phyloP scores from a whole-genome alignment of 92 coral and sea anemone genomes.

The Nematostella vectensis region DNA sequence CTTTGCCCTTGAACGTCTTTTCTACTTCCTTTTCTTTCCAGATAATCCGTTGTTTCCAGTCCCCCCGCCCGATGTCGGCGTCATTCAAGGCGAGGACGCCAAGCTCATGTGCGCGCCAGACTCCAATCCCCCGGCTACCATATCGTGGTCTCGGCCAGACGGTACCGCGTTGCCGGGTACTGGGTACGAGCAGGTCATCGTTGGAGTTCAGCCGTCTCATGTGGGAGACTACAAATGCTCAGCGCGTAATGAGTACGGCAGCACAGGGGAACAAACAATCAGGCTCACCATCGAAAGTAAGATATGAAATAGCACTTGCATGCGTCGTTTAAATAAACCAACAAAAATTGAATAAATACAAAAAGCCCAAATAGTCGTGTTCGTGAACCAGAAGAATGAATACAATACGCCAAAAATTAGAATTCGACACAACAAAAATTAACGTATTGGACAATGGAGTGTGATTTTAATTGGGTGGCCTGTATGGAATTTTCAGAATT shows the following conservation, averaged over 20 bases:
- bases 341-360: too few relatives aligned
- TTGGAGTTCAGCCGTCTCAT: conserved; percentile 34
- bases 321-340: too few relatives aligned
- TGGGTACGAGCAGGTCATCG: conserved; percentile 40
- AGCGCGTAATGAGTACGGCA: conserved; percentile 58
- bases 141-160: conserved; percentile 66
- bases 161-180: conserved; percentile 46
- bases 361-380: too few relatives aligned
- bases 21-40: conserved; percentile 14
- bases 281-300: conserved; percentile 49
- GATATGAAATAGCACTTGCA: conserved; percentile 1
- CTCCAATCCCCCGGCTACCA: conserved; percentile 64
- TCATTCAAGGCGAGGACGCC: conserved; percentile 61
- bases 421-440: too few relatives aligned
- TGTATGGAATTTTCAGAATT: too few relatives aligned
- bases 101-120: conserved; percentile 67
- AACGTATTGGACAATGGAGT: too few relatives aligned
- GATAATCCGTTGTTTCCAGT: conserved; percentile 61
- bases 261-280: conserved; percentile 28
- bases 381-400: too few relatives aligned
- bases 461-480: neutral
- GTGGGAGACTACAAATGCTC: conserved; percentile 61
- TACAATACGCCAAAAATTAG: too few relatives aligned
- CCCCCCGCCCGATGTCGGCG: conserved; percentile 55
- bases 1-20: too few relatives aligned